Evolutionary conservation across 2,888 invertebrate species (phyloP).

Genomic region (Labia minor): DNA sequence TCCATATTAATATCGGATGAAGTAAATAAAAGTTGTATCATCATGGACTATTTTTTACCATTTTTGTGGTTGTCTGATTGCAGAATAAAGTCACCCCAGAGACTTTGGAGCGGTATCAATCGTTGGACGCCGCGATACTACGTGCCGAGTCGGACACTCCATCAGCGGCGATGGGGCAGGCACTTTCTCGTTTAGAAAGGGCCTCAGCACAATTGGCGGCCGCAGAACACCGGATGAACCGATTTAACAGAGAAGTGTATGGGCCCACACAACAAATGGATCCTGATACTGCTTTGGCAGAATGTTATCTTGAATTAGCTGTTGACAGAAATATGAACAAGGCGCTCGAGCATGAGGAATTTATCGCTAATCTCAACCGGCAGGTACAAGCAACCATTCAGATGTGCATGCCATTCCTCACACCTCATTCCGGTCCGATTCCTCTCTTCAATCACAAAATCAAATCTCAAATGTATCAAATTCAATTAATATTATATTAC

Average conservation of each 20-base stretch:
- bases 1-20: too few relatives aligned
- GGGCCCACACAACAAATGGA: background rate
- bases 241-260: background rate
- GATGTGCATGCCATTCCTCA: background rate
- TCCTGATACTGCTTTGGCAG: background rate
- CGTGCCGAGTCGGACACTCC: conserved; percentile 31
- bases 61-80: background rate
- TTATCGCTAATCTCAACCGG: conserved; percentile 45
- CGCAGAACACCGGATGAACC: conserved; percentile 19
- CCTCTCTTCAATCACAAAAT: background rate
- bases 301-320: conserved; percentile 18
- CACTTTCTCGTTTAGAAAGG: conserved; percentile 29
- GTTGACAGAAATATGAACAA: conserved; percentile 30
- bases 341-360: conserved; percentile 47
- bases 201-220: conserved; percentile 15
- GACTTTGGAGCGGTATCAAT: conserved; percentile 29
- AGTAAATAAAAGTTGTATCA: too few relatives aligned
- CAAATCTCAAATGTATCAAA: background rate
- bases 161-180: conserved; percentile 30
- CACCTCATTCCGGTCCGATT: background rate
- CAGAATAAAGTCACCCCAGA: conserved; percentile 23
- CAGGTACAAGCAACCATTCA: conserved; percentile 35
- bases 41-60: too few relatives aligned
- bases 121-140: conserved; percentile 30
- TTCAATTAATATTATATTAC: background rate